phyloP scores from a whole-genome alignment of 2,888 invertebrate genomes.

The Boloria selene region DNA sequence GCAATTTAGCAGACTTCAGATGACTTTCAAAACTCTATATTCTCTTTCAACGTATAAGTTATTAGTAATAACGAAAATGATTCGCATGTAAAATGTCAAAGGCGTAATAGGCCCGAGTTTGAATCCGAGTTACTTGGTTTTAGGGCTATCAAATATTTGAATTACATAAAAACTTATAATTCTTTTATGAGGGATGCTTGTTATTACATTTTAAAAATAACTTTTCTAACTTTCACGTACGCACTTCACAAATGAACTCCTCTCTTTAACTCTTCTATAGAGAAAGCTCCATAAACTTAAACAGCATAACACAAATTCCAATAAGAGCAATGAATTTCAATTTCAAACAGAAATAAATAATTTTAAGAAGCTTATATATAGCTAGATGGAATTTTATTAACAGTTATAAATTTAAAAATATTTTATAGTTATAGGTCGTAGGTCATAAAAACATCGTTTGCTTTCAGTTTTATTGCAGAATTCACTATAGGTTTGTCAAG shows the following conservation, averaged over 20 bases:
- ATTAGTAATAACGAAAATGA: too few species aligned
- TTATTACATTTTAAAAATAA: too few species aligned
- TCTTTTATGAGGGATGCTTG: neutral
- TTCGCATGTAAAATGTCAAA: too few species aligned
- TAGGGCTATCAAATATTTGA: neutral
- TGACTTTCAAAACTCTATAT: too few species aligned
- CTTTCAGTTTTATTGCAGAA: neutral
- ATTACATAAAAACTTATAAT: neutral
- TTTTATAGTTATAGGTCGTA: conserved; percentile 23
- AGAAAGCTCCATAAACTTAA: neutral
- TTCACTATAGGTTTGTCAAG: too few species aligned
- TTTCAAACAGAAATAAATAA: conserved; percentile 9
- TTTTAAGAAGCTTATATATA: conserved; percentile 24
- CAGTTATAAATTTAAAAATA: conserved; percentile 25
- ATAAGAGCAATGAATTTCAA: conserved; percentile 8
- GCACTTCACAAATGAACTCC: too few species aligned
- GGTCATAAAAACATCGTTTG: conserved; percentile 24
- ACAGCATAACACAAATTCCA: neutral
- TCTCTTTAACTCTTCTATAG: neutral
- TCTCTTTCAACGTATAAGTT: too few species aligned
- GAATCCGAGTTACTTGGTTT: too few species aligned
- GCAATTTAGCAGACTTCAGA: too few species aligned
- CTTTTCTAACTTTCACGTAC: neutral
- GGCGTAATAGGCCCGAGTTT: too few species aligned
- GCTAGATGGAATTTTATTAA: conserved; percentile 22